Percentiles rank a stretch among this genome's conserved stretches.
Conservation (phyloP, 2,888 invertebrate genomes). For the Osmoderma eremita region DNA sequence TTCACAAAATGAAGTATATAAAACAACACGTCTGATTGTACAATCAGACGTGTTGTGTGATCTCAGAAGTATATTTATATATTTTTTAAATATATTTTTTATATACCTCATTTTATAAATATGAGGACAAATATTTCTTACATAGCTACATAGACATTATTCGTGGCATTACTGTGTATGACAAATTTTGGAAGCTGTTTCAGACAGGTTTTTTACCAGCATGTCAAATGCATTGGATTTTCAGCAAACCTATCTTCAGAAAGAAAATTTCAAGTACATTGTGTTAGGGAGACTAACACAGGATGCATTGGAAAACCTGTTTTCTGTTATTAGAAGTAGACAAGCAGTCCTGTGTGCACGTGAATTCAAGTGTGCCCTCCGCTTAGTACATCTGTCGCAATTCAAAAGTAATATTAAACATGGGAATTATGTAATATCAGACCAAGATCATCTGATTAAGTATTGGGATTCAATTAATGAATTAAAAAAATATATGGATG, state of each 20-base stretch:
- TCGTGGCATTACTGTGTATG: constrained; percentile 4
- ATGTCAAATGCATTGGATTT: constrained; percentile 3
- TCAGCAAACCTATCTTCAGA: constrained; percentile 3
- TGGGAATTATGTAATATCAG: not conserved
- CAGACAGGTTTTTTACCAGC: constrained; percentile 8
- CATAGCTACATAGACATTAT: not conserved
- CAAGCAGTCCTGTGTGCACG: not conserved
- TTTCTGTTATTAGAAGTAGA: constrained; percentile 5
- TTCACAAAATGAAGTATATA: too few relatives aligned
- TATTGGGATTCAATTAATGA: constrained; percentile 12
- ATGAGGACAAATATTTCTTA: constrained; percentile 13
- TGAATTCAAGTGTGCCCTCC: not conserved
- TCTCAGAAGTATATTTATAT: too few relatives aligned
- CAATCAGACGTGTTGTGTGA: too few relatives aligned
- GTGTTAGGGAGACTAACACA: constrained; percentile 11
- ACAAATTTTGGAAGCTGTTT: constrained; percentile 5
- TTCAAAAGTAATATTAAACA: constrained; percentile 1
- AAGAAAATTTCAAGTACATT: constrained; percentile 5
- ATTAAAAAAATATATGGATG: not conserved
- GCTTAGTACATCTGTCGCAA: not conserved
- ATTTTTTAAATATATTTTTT: too few relatives aligned
- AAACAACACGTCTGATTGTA: too few relatives aligned
- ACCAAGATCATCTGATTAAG: constrained; percentile 4
- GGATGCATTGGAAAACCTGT: constrained; percentile 17
- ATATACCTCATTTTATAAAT: too few relatives aligned